Evolutionary conservation across 2,888 invertebrate species (phyloP).

Genomic region (Ophion obscuratus): DNA sequence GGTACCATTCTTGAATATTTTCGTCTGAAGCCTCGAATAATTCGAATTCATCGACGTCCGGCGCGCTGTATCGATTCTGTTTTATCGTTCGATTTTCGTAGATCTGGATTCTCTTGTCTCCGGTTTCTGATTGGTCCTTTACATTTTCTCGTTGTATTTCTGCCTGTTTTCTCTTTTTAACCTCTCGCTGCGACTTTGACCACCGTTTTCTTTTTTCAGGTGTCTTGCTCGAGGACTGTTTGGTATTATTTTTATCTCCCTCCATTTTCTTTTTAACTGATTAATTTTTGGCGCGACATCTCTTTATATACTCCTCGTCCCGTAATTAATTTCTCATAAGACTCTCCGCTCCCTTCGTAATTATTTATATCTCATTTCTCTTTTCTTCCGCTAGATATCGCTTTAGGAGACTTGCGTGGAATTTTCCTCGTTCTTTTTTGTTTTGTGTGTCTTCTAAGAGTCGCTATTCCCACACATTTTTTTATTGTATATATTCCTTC

Average conservation of each 20-base stretch:
- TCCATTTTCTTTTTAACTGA: too few relatives aligned
- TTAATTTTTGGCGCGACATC: too few relatives aligned
- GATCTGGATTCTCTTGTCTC: background rate
- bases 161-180: background rate
- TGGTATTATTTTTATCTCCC: too few relatives aligned
- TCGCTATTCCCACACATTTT: background rate
- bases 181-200: background rate
- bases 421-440: conserved; percentile 31
- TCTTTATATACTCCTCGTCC: too few relatives aligned
- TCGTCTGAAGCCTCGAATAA: too few relatives aligned
- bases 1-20: too few relatives aligned
- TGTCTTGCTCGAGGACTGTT: too few relatives aligned
- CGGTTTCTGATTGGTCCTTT: background rate
- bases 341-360: too few relatives aligned
- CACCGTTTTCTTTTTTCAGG: too few relatives aligned
- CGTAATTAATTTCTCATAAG: background rate
- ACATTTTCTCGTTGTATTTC: background rate
- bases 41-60: too few relatives aligned
- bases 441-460: conserved; percentile 3
- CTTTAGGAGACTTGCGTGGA: background rate
- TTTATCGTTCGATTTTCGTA: background rate
- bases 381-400: background rate
- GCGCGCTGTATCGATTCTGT: too few relatives aligned
- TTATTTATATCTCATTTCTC: background rate
- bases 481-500: background rate